phyloP scores from a whole-genome alignment of 2,113 vertebrate species.

The Thunnus thynnus region DNA sequence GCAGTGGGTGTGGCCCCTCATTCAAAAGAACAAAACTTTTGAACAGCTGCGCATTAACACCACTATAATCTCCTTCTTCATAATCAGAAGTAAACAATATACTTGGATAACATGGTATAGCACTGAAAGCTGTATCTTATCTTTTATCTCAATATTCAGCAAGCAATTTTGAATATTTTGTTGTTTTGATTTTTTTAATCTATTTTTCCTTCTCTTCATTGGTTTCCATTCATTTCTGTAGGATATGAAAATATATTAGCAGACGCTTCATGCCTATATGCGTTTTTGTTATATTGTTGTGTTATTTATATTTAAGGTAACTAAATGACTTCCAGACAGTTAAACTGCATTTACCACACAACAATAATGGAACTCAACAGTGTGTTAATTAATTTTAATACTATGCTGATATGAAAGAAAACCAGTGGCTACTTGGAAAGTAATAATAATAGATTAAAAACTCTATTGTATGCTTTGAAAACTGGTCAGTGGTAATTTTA shows the following conservation, averaged over 20 bases:
- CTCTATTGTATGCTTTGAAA: not conserved
- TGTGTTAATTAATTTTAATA: too few relatives aligned
- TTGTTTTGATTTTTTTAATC: not conserved
- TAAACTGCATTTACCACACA: not conserved
- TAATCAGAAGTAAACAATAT: not conserved
- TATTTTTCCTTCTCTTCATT: not conserved
- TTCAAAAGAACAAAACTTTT: not conserved
- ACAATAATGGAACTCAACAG: not conserved
- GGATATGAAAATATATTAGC: not conserved
- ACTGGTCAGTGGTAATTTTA: slow-evolving; percentile 10
- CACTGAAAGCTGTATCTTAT: not conserved
- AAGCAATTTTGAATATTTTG: not conserved
- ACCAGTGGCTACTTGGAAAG: not conserved
- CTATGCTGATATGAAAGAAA: not conserved
- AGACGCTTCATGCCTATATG: not conserved
- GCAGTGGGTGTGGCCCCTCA: slow-evolving; percentile 15
- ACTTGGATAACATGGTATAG: not conserved
- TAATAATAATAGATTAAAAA: not conserved
- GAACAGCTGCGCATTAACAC: not conserved
- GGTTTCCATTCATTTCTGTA: not conserved
- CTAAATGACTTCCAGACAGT: too few relatives aligned
- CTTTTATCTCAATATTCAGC: not conserved
- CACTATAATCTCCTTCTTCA: not conserved
- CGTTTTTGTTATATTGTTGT: not conserved
- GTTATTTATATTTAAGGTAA: not conserved